These are phyloP conservation scores for Schizopygopsis malacanthus DNA, from an alignment of 2,797 vertebrate species.

Conservation along the genomic window DNA sequence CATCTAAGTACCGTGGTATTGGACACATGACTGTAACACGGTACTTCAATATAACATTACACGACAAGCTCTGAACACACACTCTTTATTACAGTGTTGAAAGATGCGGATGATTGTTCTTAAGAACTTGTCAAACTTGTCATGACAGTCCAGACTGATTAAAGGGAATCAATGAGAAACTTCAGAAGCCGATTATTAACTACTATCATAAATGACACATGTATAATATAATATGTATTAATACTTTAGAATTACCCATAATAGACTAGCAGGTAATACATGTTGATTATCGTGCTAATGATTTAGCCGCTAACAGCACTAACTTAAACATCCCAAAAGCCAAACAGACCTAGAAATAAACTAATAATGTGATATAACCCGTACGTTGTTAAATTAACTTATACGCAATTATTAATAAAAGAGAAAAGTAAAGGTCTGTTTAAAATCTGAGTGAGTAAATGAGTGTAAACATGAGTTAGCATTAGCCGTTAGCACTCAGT, in stretches of 20 bases:
- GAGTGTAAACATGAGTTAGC: constrained; percentile 48
- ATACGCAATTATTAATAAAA: background rate
- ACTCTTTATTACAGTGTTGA: background rate
- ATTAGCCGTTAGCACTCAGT: background rate
- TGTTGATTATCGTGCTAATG: background rate
- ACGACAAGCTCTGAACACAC: no score
- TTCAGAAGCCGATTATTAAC: no score
- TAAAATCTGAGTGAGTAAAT: background rate
- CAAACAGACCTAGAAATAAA: no score
- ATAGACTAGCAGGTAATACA: background rate
- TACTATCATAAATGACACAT: background rate
- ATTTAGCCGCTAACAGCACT: no score
- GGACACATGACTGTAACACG: no score
- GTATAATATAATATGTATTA: background rate
- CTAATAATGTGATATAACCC: background rate
- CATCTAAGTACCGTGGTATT: no score
- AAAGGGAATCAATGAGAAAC: background rate
- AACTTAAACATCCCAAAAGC: background rate
- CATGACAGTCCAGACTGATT: background rate
- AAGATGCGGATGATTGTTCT: background rate
- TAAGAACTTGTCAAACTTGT: background rate
- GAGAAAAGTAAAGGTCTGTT: no score
- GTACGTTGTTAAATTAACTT: background rate
- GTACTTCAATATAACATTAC: no score
- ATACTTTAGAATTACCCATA: background rate